Conservation (phyloP, 2,797 vertebrate species). For the Labroides dimidiatus region DNA sequence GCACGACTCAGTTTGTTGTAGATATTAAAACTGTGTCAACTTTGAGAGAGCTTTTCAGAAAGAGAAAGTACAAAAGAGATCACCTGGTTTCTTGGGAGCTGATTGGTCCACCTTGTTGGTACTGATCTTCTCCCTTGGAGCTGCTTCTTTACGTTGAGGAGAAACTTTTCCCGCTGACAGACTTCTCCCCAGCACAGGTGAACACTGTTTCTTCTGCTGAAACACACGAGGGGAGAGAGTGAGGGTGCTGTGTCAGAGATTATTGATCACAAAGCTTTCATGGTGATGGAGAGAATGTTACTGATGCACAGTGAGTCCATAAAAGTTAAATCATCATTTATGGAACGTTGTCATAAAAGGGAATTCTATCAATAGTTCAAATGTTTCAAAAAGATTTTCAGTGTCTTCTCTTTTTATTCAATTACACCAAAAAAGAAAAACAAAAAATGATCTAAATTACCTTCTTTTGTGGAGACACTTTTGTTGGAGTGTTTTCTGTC, state of each 20-base stretch:
- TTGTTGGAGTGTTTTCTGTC: constrained; percentile 62
- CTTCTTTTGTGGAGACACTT: constrained; percentile 78
- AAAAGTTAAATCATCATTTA: constrained; percentile 32
- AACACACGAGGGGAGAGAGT: constrained; percentile 57
- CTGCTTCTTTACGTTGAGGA: constrained; percentile 56
- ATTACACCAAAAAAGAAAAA: background rate
- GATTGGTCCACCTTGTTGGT: constrained; percentile 57
- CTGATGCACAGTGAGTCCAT: constrained; percentile 17
- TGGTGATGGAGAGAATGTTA: constrained; percentile 32
- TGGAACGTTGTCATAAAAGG: constrained; percentile 12
- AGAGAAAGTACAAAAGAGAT: constrained; percentile 9
- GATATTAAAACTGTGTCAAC: constrained; percentile 6
- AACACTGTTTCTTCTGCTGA: constrained; percentile 79
- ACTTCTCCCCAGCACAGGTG: constrained; percentile 70
- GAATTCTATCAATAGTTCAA: background rate
- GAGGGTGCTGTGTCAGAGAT: constrained; percentile 39
- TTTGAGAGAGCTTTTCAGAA: constrained; percentile 9
- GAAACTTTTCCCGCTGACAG: constrained; percentile 56
- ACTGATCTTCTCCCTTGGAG: constrained; percentile 63
- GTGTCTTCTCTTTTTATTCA: background rate
- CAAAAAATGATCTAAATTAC: constrained; percentile 58
- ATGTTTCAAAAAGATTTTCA: too few relatives aligned
- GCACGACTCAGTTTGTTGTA: constrained; percentile 22
- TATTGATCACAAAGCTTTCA: constrained; percentile 62
- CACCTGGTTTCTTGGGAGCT: constrained; percentile 73